phyloP scores from a whole-genome alignment of 2,888 invertebrate genomes.

The Diarsia rubi region DNA sequence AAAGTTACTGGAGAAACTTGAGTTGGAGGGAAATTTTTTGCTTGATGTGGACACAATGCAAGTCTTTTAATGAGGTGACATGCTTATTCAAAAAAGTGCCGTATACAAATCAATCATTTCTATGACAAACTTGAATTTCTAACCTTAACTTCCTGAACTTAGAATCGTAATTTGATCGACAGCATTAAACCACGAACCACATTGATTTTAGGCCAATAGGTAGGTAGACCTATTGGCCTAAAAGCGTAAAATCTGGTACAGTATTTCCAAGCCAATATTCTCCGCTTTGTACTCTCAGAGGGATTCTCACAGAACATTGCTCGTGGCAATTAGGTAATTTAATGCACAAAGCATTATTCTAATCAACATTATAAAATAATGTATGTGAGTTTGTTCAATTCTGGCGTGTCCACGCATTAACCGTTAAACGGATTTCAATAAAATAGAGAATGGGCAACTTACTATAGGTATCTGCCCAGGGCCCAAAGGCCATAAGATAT shows the following conservation, averaged over 20 bases:
- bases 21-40: background rate
- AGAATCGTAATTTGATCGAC: conserved; percentile 26
- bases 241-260: conserved; percentile 39
- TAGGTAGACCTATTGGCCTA: too few relatives aligned
- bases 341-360: background rate
- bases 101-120: background rate
- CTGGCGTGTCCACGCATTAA: background rate
- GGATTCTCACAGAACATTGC: conserved; percentile 37
- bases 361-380: background rate
- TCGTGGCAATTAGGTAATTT: conserved; percentile 31
- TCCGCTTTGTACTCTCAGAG: conserved; percentile 42
- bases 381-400: background rate
- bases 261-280: conserved; percentile 31
- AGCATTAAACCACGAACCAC: background rate
- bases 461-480: background rate
- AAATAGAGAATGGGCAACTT: background rate
- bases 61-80: background rate
- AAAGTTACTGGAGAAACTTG: background rate
- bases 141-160: background rate
- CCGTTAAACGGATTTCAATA: background rate
- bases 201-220: too few relatives aligned
- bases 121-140: background rate
- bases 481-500: background rate
- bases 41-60: background rate
- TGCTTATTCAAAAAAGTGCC: background rate